Conservation (phyloP, 2,113 vertebrate genomes). For the Erythrocebus patas region DNA sequence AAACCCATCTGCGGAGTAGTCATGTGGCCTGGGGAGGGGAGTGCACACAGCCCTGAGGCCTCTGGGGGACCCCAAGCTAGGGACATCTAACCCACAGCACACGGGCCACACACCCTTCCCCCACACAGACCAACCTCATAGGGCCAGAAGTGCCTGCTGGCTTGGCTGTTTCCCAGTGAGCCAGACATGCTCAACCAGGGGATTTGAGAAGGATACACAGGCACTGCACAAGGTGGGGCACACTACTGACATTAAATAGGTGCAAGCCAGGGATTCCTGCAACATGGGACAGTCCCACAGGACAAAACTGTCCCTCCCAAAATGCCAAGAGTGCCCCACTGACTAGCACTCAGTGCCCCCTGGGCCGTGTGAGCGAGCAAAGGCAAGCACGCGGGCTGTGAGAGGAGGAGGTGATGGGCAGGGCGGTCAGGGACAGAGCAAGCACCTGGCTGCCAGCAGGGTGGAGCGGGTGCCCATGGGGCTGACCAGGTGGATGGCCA, state of each 20-base stretch:
- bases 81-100: accelerated
- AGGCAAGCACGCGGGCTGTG: accelerated
- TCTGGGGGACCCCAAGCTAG: accelerated
- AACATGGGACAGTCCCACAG: background rate
- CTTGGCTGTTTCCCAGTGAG: background rate
- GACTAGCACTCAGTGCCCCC: too few relatives aligned
- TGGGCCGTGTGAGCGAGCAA: background rate
- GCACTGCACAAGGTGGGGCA: background rate
- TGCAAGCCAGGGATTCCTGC: background rate
- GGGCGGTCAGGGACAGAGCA: background rate
- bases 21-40: constrained; percentile 86
- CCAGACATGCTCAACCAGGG: background rate
- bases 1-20: constrained; percentile 97
- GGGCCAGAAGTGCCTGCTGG: background rate
- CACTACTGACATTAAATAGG: background rate
- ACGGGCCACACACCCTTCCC: accelerated
- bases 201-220: background rate
- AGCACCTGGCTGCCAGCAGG: constrained; percentile 93
- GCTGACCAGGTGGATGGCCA: constrained; percentile 95
- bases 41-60: accelerated
- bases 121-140: background rate
- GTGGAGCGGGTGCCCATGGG: constrained; percentile 96
- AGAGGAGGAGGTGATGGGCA: background rate
- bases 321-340: background rate
- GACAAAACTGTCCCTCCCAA: background rate